Percentiles rank a stretch among this genome's conserved stretches.
These are phyloP conservation scores for Chromoteleia sp. DNA, from an alignment of 2,888 invertebrate genomes.

Conservation along the genomic window DNA sequence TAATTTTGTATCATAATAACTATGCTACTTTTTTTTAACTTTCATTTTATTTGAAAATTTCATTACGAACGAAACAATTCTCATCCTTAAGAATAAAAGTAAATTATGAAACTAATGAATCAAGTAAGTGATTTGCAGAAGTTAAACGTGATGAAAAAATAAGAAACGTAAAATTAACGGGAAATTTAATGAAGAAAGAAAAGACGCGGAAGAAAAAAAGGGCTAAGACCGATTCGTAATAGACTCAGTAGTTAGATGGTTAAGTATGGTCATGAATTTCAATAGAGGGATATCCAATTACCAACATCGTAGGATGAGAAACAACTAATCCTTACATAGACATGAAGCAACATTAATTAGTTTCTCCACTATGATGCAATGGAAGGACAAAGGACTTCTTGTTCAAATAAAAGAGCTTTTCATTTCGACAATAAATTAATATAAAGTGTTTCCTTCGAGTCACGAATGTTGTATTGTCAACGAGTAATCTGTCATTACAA, in stretches of 20 bases:
- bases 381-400: constrained; percentile 39
- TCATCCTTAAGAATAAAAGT: no score
- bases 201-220: no score
- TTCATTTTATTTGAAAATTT: no score
- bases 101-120: no score
- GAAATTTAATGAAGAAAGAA: no score
- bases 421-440: constrained; percentile 51
- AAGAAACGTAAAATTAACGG: no score
- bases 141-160: no score
- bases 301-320: constrained; percentile 28
- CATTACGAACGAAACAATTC: no score
- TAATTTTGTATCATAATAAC: no score
- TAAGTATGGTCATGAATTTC: constrained; percentile 69
- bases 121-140: no score
- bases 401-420: constrained; percentile 33
- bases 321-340: constrained; percentile 47
- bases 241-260: constrained; percentile 35
- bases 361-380: constrained; percentile 36
- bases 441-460: constrained; percentile 43
- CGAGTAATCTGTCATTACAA: constrained; percentile 37
- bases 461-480: constrained; percentile 37
- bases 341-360: constrained; percentile 62
- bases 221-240: background rate
- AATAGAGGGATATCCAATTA: constrained; percentile 72
- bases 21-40: no score